Percentiles rank a stretch among this genome's conserved stretches.
These are phyloP conservation scores for Myotis findleyi DNA, from an alignment of 2,797 vertebrate genomes.

Conservation along the genomic window DNA sequence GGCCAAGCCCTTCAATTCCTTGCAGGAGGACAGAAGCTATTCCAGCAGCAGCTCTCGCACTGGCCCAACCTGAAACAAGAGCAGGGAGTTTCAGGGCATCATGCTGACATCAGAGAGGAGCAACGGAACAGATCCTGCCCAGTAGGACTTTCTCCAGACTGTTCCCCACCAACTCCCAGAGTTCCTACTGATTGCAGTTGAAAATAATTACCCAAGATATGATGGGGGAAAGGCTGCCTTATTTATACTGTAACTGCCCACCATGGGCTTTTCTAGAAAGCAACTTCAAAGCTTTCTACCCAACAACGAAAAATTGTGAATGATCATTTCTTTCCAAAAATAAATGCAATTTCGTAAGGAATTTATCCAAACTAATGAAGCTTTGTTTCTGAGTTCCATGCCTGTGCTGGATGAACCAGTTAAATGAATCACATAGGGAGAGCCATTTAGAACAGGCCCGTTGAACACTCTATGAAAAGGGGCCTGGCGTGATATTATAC, in stretches of 20 bases:
- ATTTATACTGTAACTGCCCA: not conserved
- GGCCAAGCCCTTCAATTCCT: not conserved
- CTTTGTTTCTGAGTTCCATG: slow-evolving; percentile 53
- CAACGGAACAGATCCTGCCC: not conserved
- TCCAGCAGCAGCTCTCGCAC: not conserved
- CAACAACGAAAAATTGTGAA: slow-evolving; percentile 56
- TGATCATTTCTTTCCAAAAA: slow-evolving; percentile 58
- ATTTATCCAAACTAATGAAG: not conserved
- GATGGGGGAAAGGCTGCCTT: not conserved
- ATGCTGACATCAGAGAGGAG: not conserved
- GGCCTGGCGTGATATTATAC: slow-evolving; percentile 20
- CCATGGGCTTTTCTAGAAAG: slow-evolving; percentile 42
- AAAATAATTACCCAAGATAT: not conserved
- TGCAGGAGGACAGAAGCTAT: not conserved
- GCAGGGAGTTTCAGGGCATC: not conserved
- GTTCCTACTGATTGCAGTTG: not conserved
- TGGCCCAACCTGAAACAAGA: not conserved
- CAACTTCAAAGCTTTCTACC: not conserved
- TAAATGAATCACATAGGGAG: not conserved
- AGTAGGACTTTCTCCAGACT: not conserved
- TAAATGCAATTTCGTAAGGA: slow-evolving; percentile 34
- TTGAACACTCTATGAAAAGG: slow-evolving; percentile 1
- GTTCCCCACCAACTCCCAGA: not conserved
- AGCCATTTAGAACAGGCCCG: not conserved
- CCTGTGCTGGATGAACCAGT: not conserved